These are phyloP conservation scores for Actenoides lindsayi DNA, from an alignment of 2,113 vertebrate genomes.

Conservation along the genomic window DNA sequence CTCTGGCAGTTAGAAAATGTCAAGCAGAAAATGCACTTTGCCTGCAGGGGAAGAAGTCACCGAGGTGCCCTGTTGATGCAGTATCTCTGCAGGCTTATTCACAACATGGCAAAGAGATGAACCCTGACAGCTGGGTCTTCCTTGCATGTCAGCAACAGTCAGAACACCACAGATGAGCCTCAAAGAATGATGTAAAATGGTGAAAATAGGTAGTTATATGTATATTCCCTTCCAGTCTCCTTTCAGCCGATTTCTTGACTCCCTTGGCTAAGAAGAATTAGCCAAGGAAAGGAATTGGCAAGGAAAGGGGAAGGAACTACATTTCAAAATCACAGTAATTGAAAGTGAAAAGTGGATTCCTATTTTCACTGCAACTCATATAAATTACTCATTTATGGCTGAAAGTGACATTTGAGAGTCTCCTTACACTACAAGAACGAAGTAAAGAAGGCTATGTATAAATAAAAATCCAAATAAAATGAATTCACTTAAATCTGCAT, in stretches of 20 bases:
- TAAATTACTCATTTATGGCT: neutral
- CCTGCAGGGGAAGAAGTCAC: constrained; percentile 20
- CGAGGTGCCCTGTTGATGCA: neutral
- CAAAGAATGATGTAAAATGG: neutral
- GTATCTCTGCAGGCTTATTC: constrained; percentile 18
- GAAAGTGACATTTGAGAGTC: neutral
- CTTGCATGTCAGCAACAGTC: neutral
- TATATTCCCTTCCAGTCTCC: neutral
- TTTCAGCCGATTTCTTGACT: neutral
- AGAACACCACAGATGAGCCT: neutral
- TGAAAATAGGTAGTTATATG: neutral
- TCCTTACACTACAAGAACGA: neutral
- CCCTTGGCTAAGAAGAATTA: neutral
- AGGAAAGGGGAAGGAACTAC: neutral
- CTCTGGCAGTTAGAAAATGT: constrained; percentile 51
- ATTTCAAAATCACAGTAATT: neutral
- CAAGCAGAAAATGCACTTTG: constrained; percentile 65
- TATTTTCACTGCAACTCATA: neutral
- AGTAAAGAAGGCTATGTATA: neutral
- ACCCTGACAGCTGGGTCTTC: constrained; percentile 26
- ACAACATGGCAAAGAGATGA: neutral
- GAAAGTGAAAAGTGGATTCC: neutral
- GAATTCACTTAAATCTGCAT: neutral
- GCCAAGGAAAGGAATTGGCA: neutral
- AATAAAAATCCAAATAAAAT: neutral